Base-by-base conservation (phyloP, 2,888 invertebrate genomes). In the Xestia rhomboidea region DNA sequence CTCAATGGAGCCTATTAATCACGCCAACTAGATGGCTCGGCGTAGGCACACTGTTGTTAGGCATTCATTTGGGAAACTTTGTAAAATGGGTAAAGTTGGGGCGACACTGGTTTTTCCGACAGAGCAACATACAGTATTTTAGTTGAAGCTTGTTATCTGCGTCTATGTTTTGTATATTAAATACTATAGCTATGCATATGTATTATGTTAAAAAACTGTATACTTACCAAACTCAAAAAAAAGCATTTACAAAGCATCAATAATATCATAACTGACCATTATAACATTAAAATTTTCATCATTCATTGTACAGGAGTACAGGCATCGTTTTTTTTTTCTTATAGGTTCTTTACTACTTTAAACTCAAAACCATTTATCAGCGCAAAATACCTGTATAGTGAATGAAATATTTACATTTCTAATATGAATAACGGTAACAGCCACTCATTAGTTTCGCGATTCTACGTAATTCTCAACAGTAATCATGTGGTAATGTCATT, bases 1-100 rank as follows among this genome's bases (percentile, higher is more conserved):
- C 57, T 73, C 46, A 73, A 82, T 84, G 76, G 69, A 68, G 73
- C 76, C 84, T 85, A 91, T 91, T 90, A 90, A 91, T 91, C 91
- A 91, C 87, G 69, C 30, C 69, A 74, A 76, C 69, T 80, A 79
- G 67, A 73, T 73, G 66, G 71, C 76, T 81, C 81, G 73, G 49
- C 79, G 79, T 80, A 82, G 73, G 76, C 78, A 67, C 66, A 73
- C 77, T 64, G 70, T 76, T 82, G 70, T 81, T 72, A 66, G 67
- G 60, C 84, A 77, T 87, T 88, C 85, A 87, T 90, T 88, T 84
- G 82, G 77, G 73, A 77, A 81, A 77, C 78, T 87, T 84, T 78
- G 60, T 85, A 76, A 81, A 86, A 80, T 74, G 30, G 10, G 63
- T 74, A 63, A 83, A 67, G 88, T 62, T 69, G 18, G 44, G 18